Evolutionary conservation across 2,113 vertebrate species (phyloP).

Genomic region (Hymenochirus boettgeri): DNA sequence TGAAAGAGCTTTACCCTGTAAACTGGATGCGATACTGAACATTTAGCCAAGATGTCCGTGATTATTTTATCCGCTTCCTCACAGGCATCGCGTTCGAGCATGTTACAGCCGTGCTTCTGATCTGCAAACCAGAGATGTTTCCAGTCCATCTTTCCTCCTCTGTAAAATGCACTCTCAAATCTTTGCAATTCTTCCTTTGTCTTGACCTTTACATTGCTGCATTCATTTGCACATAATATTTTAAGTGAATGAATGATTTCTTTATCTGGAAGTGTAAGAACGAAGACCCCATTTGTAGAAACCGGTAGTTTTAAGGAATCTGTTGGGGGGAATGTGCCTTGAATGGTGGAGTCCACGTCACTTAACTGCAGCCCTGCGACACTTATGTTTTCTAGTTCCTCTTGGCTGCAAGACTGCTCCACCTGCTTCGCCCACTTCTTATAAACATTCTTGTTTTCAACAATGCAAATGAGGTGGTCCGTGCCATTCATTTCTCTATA

Average conservation of each 20-base stretch:
- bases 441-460: conserved; percentile 63
- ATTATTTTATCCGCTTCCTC: conserved; percentile 53
- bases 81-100: conserved; percentile 70
- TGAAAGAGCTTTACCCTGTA: conserved; percentile 72
- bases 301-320: conserved; percentile 57
- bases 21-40: conserved; percentile 48
- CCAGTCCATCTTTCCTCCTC: conserved; percentile 69
- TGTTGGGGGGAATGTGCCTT: conserved; percentile 49
- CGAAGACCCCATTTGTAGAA: conserved; percentile 56
- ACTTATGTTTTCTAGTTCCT: conserved; percentile 56
- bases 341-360: conserved; percentile 66
- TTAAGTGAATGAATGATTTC: conserved; percentile 68
- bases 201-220: conserved; percentile 56
- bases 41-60: conserved; percentile 43
- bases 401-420: conserved; percentile 55
- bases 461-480: conserved; percentile 70
- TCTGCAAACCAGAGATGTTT: conserved; percentile 76
- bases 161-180: conserved; percentile 66
- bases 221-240: conserved; percentile 68
- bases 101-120: conserved; percentile 54
- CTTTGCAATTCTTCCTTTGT: conserved; percentile 52
- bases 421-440: conserved; percentile 62
- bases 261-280: conserved; percentile 57
- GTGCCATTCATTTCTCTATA: conserved; percentile 71
- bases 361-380: conserved; percentile 74